A percentile compares a stretch with the other conserved stretches of the same genome.
Evolutionary conservation across 2,113 vertebrate species (phyloP).

Genomic region (Stictonetta naevosa): DNA sequence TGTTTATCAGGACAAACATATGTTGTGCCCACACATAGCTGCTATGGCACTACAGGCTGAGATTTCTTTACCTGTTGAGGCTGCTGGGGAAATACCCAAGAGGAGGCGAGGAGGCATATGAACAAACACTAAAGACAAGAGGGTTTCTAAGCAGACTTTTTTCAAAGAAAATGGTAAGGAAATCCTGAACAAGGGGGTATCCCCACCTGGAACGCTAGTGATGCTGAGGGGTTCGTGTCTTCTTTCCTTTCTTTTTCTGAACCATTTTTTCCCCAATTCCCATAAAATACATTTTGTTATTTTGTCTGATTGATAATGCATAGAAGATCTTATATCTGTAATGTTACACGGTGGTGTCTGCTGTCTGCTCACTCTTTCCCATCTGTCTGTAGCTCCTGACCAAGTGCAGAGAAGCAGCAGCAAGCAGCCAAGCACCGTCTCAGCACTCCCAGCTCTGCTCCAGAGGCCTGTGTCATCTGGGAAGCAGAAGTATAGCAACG

Average conservation of each 20-base stretch:
- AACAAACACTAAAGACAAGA: neutral
- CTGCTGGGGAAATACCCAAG: neutral
- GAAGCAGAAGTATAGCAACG: neutral
- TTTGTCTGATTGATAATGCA: neutral
- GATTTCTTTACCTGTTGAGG: neutral
- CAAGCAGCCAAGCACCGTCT: accelerated
- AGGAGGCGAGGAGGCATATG: neutral
- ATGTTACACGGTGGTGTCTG: neutral
- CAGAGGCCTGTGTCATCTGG: neutral
- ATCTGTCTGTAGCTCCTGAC: neutral
- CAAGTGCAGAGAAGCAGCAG: neutral
- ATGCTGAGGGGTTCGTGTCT: neutral
- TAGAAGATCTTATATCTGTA: neutral
- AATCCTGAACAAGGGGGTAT: neutral
- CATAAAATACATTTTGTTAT: neutral
- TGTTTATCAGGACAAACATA: neutral
- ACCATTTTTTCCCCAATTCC: accelerated
- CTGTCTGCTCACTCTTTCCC: neutral
- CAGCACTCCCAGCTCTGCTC: neutral
- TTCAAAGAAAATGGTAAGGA: neutral
- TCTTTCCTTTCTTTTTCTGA: neutral
- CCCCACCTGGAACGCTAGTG: neutral
- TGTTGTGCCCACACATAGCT: neutral
- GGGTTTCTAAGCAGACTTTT: neutral
- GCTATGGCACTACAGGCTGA: neutral